Evolutionary conservation across 2,888 invertebrate genomes (phyloP), one percentile per base, ranked within the genome.

Genomic region (Zelleria hepariella): DNA sequence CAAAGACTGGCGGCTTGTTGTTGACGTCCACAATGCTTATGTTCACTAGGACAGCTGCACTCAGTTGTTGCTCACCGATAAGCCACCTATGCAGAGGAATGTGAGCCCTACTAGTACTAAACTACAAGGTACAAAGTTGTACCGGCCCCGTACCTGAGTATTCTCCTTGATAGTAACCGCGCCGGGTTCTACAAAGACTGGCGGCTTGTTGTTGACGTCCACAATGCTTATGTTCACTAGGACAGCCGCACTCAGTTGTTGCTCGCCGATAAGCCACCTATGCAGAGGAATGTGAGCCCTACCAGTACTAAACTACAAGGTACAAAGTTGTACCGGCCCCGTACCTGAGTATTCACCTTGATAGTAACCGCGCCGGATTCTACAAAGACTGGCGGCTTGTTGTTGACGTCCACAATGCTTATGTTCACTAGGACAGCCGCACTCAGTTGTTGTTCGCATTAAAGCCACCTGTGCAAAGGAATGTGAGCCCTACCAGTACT

Each of bases 121-220:
- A n/a, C n/a, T n/a, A n/a, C n/a, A n/a, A n/a, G n/a, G n/a, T n/a
- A n/a, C n/a, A n/a, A n/a, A n/a, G n/a, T n/a, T n/a, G n/a, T n/a
- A n/a, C n/a, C n/a, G n/a, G n/a, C n/a, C n/a, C n/a, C n/a, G 79
- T 68, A 93, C 93, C 77, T 93, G 93, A 0, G 93, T 93, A 72
- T 96, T 96, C 80, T 97, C 97, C 62, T 90, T 86, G 2, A 97
- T 91, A 27, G 78, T 86, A 32, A 95, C 82, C 0, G 90, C 90
- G 0, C 92, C 93, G 0, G 94, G 92, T 59, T 95, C 94, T 0
- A 86, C 73, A 48, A 98, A 92, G 5, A 91, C 82, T 0, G 98
- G 98, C 0, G 92, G 90, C 71, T 98, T 98, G 75, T 98, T 98
- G 77, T 98, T 98, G 0, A 98, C 96, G 78, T 98, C 98, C 21